Evolutionary conservation across 2,888 invertebrate genomes (phyloP).

Genomic region (Cryptus viduatorius): DNA sequence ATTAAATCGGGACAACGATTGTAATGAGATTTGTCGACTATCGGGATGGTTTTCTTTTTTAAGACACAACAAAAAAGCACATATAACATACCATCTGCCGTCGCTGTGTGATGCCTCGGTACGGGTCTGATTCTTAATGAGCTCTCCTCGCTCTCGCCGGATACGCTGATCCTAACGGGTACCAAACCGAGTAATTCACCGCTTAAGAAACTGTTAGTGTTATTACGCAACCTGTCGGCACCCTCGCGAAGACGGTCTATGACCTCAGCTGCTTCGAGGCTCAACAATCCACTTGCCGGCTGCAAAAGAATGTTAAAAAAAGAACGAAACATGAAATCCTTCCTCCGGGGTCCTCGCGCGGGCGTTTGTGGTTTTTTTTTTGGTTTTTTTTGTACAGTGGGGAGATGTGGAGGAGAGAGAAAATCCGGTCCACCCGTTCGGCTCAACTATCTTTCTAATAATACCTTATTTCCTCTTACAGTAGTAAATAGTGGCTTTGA

Average conservation of each 20-base stretch:
- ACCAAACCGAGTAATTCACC: conserved; percentile 89
- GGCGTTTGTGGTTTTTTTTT: conserved; percentile 14
- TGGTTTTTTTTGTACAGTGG: neutral
- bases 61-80: conserved; percentile 24
- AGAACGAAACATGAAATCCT: conserved; percentile 50
- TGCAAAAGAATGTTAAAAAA: conserved; percentile 64
- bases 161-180: conserved; percentile 85
- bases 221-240: conserved; percentile 91
- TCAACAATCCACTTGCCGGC: conserved; percentile 80
- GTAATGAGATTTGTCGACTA: conserved; percentile 14
- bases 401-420: neutral
- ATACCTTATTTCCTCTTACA: conserved; percentile 83
- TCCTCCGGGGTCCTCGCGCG: conserved; percentile 38
- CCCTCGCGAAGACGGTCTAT: conserved; percentile 90
- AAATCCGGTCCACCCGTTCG: conserved; percentile 28
- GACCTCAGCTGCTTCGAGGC: conserved; percentile 88
- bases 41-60: conserved; percentile 6
- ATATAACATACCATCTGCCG: conserved; percentile 78
- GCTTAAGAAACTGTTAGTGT: conserved; percentile 92
- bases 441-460: conserved; percentile 31
- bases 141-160: conserved; percentile 81
- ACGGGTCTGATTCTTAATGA: conserved; percentile 82
- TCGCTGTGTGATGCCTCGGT: conserved; percentile 79
- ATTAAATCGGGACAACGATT: neutral
- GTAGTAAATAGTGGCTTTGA: conserved; percentile 81